Percentiles rank a stretch among this genome's conserved stretches.
Evolutionary conservation across 1,140 invertebrate genomes (phyloP).

Genomic region (Aphidius gifuensis): DNA sequence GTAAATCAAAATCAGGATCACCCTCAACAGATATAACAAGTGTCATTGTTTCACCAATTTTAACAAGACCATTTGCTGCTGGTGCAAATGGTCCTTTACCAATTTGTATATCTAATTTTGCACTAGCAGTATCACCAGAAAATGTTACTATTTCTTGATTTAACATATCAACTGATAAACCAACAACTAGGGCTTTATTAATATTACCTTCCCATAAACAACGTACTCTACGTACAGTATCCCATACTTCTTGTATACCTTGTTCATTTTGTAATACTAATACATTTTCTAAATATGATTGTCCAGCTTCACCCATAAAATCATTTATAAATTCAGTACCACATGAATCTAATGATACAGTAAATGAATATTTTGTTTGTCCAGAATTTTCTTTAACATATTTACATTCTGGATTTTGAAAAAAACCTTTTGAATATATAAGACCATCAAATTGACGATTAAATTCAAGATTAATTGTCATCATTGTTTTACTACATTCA

Average conservation of each 20-base stretch:
- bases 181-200: conserved; percentile 70
- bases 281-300: conserved; percentile 78
- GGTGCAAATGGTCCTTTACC: conserved; percentile 76
- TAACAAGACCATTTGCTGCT: conserved; percentile 72
- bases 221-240: conserved; percentile 71
- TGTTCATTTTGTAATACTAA: conserved; percentile 77
- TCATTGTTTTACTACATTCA: conserved; percentile 75
- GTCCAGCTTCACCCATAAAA: conserved; percentile 67
- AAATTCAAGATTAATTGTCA: conserved; percentile 79
- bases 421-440: conserved; percentile 81
- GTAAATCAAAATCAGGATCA: conserved; percentile 75
- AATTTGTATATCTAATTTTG: conserved; percentile 74
- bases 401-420: conserved; percentile 66
- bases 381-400: conserved; percentile 72
- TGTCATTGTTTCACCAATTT: conserved; percentile 81
- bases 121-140: conserved; percentile 77
- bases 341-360: conserved; percentile 72
- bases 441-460: conserved; percentile 73
- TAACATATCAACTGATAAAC: conserved; percentile 75
- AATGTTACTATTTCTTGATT: conserved; percentile 79
- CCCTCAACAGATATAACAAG: conserved; percentile 78
- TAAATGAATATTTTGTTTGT: conserved; percentile 70
- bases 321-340: conserved; percentile 79
- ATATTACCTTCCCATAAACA: conserved; percentile 81
- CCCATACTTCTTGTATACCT: conserved; percentile 81